Conservation (phyloP, 2,113 vertebrate species). For the Campylomormyrus tamandua region DNA sequence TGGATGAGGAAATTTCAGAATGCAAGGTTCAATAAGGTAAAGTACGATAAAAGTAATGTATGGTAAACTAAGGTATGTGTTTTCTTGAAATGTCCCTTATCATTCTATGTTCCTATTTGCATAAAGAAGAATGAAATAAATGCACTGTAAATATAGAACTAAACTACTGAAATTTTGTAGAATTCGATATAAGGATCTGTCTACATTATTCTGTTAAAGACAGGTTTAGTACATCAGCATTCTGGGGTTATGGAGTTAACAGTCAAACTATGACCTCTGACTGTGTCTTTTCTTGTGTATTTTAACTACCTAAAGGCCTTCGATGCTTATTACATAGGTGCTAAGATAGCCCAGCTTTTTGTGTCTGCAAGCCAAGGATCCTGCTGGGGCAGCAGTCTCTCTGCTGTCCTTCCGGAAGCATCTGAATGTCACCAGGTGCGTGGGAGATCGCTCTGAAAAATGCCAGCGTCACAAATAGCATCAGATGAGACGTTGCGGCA, state of each 20-base stretch:
- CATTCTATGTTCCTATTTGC: not conserved
- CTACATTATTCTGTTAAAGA: not conserved
- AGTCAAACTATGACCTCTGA: not conserved
- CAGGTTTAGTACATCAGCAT: not conserved
- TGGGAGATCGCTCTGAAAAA: conserved; percentile 38
- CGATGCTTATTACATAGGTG: not conserved
- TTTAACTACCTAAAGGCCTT: not conserved
- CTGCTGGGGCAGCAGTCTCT: conserved; percentile 25
- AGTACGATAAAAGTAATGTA: not conserved
- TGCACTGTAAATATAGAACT: not conserved
- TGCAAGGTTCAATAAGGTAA: not conserved
- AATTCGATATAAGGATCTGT: not conserved
- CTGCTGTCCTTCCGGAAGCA: conserved; percentile 45
- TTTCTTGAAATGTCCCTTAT: not conserved
- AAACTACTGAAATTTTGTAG: not conserved
- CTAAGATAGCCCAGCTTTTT: conserved; percentile 33
- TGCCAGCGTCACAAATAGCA: conserved; percentile 47
- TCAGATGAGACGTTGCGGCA: conserved; percentile 39
- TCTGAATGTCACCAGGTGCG: conserved; percentile 48
- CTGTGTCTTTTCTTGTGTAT: not conserved
- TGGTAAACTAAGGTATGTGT: not conserved
- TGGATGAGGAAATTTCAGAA: not conserved
- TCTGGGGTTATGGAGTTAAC: not conserved
- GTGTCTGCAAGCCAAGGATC: conserved; percentile 41
- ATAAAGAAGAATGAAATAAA: not conserved